Evolutionary conservation across 2,113 vertebrate species (phyloP).

Genomic region (Delphinus delphis): DNA sequence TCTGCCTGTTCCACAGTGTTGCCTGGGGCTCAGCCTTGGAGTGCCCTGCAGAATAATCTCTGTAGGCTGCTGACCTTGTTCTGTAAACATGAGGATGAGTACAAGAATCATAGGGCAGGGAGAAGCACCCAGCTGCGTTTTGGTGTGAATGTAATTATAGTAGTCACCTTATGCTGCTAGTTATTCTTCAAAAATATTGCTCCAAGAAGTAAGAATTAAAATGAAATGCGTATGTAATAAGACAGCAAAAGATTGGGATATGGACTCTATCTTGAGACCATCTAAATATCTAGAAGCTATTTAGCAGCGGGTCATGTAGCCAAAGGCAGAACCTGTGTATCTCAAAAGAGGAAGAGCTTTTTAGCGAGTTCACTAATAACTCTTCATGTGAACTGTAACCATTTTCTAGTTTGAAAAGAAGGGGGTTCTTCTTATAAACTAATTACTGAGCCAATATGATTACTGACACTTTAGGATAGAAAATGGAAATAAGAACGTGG

Average conservation of each 20-base stretch:
- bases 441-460: not conserved
- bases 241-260: not conserved
- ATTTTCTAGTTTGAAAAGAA: slow-evolving; percentile 30
- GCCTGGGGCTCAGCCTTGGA: not conserved
- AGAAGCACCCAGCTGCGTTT: not conserved
- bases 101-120: not conserved
- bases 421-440: not conserved
- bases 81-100: not conserved
- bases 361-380: not conserved
- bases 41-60: not conserved
- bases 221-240: slow-evolving; percentile 25
- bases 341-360: not conserved
- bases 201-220: slow-evolving; percentile 22
- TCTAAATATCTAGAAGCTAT: not conserved
- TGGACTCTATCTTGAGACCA: not conserved
- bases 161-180: not conserved
- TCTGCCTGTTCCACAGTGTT: not conserved
- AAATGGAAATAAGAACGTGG: slow-evolving; percentile 37
- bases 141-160: not conserved
- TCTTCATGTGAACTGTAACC: not conserved
- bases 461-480: not conserved
- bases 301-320: not conserved
- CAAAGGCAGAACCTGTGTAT: not conserved
- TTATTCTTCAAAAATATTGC: slow-evolving; percentile 26
- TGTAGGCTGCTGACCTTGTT: not conserved